Evolutionary conservation across 2,797 vertebrate species (phyloP).

Genomic region (Malurus splendens): DNA sequence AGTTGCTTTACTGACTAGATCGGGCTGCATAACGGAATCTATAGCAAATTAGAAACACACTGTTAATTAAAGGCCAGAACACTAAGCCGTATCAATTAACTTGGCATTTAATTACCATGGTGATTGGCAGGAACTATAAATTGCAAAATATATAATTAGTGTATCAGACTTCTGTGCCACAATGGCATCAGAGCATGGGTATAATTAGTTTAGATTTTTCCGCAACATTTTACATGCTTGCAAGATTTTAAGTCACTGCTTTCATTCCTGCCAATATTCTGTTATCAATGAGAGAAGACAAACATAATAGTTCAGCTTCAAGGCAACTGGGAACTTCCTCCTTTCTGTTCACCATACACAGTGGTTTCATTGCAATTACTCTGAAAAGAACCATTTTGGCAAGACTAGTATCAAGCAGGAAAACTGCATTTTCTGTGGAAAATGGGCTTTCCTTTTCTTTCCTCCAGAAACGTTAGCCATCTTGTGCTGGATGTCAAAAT

Average conservation of each 20-base stretch:
- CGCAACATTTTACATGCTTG: background rate
- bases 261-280: background rate
- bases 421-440: background rate
- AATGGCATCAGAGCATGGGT: background rate
- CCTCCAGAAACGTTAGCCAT: background rate
- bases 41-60: background rate
- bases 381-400: background rate
- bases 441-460: background rate
- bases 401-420: background rate
- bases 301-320: background rate
- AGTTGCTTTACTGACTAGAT: background rate
- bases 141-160: constrained; percentile 18
- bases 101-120: constrained; percentile 6
- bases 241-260: background rate
- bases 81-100: background rate
- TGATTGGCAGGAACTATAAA: constrained; percentile 23
- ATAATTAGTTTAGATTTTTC: background rate
- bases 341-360: background rate
- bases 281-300: background rate
- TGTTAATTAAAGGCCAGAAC: constrained; percentile 30
- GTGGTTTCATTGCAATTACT: constrained; percentile 10
- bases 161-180: constrained; percentile 7
- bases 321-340: background rate
- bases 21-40: background rate
- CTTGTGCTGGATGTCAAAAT: background rate